Evolutionary conservation across 2,797 vertebrate genomes (phyloP).

Genomic region (Mormyrops attenuatus): DNA sequence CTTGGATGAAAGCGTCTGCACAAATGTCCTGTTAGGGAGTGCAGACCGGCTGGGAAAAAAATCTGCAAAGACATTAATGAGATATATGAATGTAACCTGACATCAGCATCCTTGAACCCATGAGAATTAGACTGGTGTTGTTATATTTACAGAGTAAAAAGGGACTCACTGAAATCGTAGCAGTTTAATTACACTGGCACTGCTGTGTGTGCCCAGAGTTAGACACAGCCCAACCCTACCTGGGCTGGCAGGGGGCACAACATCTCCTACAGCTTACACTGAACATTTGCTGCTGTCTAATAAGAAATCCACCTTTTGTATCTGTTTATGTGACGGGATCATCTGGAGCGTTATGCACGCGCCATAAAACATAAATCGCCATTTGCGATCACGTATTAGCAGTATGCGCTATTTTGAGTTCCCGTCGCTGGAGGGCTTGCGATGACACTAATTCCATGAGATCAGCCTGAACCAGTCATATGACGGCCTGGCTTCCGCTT

Average conservation of each 20-base stretch:
- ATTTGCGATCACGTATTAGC: not conserved
- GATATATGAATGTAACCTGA: not conserved
- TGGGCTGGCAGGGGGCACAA: not conserved
- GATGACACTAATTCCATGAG: not conserved
- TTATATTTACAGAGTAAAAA: not conserved
- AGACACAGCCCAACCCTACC: not conserved
- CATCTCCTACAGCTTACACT: not conserved
- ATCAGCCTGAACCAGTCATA: not conserved
- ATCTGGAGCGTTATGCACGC: not conserved
- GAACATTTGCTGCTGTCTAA: not conserved
- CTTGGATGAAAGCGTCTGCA: not conserved
- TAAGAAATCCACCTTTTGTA: not conserved
- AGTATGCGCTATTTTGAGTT: not conserved
- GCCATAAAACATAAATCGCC: not conserved
- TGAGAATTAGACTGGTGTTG: not conserved
- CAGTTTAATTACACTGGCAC: not conserved
- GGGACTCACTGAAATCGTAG: not conserved
- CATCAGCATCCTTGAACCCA: not conserved
- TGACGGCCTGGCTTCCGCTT: not conserved
- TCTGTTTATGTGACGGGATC: not conserved
- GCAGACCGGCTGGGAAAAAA: not conserved
- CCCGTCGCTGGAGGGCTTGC: not conserved
- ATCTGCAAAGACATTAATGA: not conserved
- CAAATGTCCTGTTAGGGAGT: not conserved
- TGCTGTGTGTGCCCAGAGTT: not conserved